Evolutionary conservation across 1,140 invertebrate species (phyloP).

Genomic region (Pseudachorutes palmiensis): DNA sequence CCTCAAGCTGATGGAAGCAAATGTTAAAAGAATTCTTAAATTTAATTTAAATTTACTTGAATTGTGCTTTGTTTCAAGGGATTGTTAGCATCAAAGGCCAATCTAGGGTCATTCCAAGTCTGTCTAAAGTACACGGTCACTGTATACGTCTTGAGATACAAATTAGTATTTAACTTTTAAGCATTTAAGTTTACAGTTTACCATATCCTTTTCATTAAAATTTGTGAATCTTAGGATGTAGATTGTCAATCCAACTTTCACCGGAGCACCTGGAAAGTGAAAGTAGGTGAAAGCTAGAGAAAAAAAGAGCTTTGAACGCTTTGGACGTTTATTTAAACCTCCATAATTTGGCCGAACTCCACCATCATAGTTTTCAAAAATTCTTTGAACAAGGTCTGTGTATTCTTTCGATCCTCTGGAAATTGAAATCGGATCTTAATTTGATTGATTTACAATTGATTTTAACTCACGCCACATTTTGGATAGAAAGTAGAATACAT

Average conservation of each 20-base stretch:
- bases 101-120: constrained; percentile 81
- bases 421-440: too few relatives aligned
- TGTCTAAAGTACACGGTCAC: constrained; percentile 98
- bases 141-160: constrained; percentile 99
- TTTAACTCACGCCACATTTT: too few relatives aligned
- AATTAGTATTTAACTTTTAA: too few relatives aligned
- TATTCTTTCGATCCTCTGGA: neutral
- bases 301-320: neutral
- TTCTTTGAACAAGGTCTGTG: neutral
- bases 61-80: neutral
- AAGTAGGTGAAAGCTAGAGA: constrained; percentile 9
- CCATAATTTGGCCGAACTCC: constrained; percentile 4
- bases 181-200: too few relatives aligned
- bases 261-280: constrained; percentile 75
- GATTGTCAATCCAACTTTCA: constrained; percentile 93
- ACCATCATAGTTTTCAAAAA: neutral
- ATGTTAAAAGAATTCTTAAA: too few relatives aligned
- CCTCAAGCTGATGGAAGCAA: constrained; percentile 51
- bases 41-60: neutral
- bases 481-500: too few relatives aligned
- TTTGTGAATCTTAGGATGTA: constrained; percentile 60
- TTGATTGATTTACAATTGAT: too few relatives aligned
- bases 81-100: constrained; percentile 41
- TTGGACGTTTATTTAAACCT: neutral
- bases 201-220: constrained; percentile 1